These are phyloP conservation scores for Catharus minimus DNA, from an alignment of 2,113 vertebrate species.

Conservation along the genomic window DNA sequence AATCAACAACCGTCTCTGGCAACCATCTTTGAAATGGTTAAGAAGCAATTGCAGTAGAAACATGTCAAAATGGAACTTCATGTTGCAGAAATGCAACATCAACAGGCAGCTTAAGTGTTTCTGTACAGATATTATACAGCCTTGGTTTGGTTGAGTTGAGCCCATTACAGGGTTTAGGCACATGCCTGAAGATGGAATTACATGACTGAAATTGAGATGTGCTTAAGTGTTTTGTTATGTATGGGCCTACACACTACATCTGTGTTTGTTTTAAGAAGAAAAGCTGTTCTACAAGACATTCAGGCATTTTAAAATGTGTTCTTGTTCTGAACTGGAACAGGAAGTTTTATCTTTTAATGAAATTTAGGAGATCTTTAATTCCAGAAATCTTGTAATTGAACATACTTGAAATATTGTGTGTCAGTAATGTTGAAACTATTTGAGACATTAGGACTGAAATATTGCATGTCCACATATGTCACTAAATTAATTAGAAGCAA, in stretches of 20 bases:
- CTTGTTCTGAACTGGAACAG: conserved; percentile 42
- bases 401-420: neutral
- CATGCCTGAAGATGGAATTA: conserved; percentile 17
- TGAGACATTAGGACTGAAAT: conserved; percentile 50
- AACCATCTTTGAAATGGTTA: neutral
- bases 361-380: conserved; percentile 25
- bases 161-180: neutral
- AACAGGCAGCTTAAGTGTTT: neutral
- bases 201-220: neutral
- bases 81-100: neutral
- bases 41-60: neutral
- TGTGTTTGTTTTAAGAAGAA: conserved; percentile 56
- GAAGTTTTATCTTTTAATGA: conserved; percentile 23
- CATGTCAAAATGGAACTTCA: neutral
- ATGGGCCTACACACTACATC: conserved; percentile 30
- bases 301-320: neutral
- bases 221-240: conserved; percentile 16
- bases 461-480: conserved; percentile 49
- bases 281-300: conserved; percentile 47
- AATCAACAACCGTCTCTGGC: neutral
- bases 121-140: neutral
- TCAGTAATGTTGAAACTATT: conserved; percentile 17
- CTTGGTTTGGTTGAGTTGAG: neutral
- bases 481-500: conserved; percentile 56
- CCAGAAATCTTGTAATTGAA: conserved; percentile 20